phyloP scores from a whole-genome alignment of 1,140 invertebrate species.

The Xylocopa sonorina region DNA sequence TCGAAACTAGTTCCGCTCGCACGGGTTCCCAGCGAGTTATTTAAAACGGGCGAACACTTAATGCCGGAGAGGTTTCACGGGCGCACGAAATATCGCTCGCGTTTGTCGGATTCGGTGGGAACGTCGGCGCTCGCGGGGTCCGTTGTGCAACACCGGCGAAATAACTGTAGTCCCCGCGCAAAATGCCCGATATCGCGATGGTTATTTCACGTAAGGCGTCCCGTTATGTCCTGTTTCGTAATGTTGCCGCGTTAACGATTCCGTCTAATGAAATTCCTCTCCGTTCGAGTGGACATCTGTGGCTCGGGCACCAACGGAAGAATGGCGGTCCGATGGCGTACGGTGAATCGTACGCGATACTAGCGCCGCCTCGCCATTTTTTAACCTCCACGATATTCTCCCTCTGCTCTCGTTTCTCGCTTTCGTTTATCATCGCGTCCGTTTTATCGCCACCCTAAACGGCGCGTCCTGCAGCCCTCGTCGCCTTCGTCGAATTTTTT shows the following conservation, averaged over 20 bases:
- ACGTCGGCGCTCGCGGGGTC: background rate
- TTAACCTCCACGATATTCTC: too few species aligned
- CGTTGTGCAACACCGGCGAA: background rate
- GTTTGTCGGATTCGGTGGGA: slow-evolving; percentile 6
- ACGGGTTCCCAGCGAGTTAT: slow-evolving; percentile 48
- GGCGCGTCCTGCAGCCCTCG: background rate
- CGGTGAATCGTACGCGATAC: too few species aligned
- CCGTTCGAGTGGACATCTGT: slow-evolving; percentile 11
- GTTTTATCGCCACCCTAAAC: background rate
- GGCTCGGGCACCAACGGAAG: background rate
- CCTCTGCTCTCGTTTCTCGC: background rate
- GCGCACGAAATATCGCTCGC: slow-evolving; percentile 4
- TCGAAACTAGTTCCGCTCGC: slow-evolving; percentile 40
- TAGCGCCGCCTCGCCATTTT: too few species aligned
- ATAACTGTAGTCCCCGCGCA: slow-evolving; percentile 25
- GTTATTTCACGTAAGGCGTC: slow-evolving; percentile 5
- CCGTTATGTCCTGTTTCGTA: slow-evolving; percentile 35
- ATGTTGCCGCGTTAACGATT: slow-evolving; percentile 30
- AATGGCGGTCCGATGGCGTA: too few species aligned
- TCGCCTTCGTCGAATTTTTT: slow-evolving; percentile 8
- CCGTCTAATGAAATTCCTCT: slow-evolving; percentile 36
- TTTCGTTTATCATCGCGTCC: background rate
- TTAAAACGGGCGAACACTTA: slow-evolving; percentile 20
- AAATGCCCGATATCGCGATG: slow-evolving; percentile 17
- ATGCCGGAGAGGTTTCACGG: background rate